Base-by-base conservation (phyloP, 2,888 invertebrate species). In the Drosophila subsilvestris region DNA sequence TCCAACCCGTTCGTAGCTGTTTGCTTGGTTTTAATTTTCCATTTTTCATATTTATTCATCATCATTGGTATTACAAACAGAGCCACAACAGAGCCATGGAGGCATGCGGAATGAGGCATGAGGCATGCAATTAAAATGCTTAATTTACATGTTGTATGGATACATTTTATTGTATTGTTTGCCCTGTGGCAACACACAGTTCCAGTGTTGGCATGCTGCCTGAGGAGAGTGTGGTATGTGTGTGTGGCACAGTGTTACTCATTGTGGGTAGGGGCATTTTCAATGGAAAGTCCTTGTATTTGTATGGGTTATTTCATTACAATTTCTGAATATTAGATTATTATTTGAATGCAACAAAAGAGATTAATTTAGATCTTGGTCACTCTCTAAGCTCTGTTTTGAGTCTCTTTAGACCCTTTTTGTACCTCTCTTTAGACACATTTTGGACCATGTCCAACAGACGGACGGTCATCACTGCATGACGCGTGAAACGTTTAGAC, bases 71-170 rank as follows among this genome's bases (percentile, higher is more conserved):
- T 50, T 68, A 68, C 58, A 48, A 51, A 43, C 48, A 55, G 54
- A 49, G 67, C 66, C 67, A 37, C 67, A 66, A 59, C 37, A 37
- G n/a, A 7, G 37, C 14, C 37, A n/a, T 14, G n/a, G 1, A 14
- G 37, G n/a, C 37, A 37, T n/a, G 37, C 37, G 2, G n/a, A 7
- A 37, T n/a, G 37, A 2, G 59, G 67, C 44, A 69, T 56, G 71
- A 71, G 66, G 57, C 61, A 44, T 62, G 68, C 67, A 80, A 80
- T 83, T 74, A 80, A 80, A 69, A 74, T 76, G 78, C 60, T 25
- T 83, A 83, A 74, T 66, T 80, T 73, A 76, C 78, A 76, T 49
- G 42, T 58, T 58, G 67, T 55, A 63, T 48, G 66, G 42, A 56
- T 55, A 63, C 63, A 66, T 63, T 63, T 66, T 53, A 22, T 22